phyloP scores from a whole-genome alignment of 2,113 vertebrate species.

The Scopus umbretta region DNA sequence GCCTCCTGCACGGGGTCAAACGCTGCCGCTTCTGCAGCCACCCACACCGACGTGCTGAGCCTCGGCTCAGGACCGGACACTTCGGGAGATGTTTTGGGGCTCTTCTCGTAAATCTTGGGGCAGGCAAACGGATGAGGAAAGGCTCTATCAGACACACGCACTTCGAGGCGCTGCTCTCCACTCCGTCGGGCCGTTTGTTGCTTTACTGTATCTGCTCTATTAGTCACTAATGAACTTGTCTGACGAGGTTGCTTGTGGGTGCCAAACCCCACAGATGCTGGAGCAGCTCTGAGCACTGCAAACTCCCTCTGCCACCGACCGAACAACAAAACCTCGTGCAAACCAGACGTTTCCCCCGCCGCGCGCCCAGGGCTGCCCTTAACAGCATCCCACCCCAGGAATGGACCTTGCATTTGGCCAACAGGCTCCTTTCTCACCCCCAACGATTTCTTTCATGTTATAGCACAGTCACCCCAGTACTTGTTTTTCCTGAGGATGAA shows the following conservation, averaged over 20 bases:
- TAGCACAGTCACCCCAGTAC: neutral
- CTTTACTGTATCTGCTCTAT: neutral
- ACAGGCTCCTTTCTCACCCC: neutral
- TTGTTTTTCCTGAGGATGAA: slow-evolving; percentile 32
- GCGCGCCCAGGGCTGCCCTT: neutral
- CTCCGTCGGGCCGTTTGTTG: rapidly evolving
- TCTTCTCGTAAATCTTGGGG: rapidly evolving
- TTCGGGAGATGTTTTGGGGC: neutral
- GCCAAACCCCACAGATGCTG: neutral
- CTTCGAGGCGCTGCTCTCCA: neutral
- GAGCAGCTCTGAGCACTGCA: neutral
- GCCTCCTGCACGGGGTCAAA: neutral
- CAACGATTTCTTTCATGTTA: neutral
- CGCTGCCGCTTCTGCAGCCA: neutral
- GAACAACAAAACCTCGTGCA: neutral
- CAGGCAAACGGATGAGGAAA: neutral
- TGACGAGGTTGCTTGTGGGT: neutral
- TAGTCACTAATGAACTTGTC: neutral
- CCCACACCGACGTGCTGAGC: rapidly evolving
- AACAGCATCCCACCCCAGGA: neutral
- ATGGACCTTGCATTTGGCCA: neutral
- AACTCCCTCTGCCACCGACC: neutral
- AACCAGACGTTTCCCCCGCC: neutral
- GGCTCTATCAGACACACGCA: neutral
- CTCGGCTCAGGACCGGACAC: neutral